Base-by-base conservation (phyloP, 1,140 invertebrate genomes). In the Oedothorax gibbosus region DNA sequence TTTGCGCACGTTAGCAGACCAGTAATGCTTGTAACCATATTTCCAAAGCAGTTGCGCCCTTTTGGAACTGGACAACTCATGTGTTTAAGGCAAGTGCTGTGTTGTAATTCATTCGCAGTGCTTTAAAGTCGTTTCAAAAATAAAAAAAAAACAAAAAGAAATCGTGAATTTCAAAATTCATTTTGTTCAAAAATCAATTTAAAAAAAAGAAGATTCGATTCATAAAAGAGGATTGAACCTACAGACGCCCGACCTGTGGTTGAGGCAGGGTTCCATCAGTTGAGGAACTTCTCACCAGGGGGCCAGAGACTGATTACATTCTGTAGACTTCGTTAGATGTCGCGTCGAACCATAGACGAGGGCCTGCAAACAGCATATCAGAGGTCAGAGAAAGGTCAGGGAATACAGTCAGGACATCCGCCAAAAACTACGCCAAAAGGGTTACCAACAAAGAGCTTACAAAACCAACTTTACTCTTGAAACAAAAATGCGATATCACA, bases 241-340 rank as follows among this genome's bases (percentile, higher is more conserved):
- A 84, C 71, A 85, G 71, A 77, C 54, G 83, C 73, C 81, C 83
- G 69, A 85, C 83, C 83, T 85, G 73, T 57, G 83, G 75, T 78
- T 78, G 83, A 85, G 75, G 83, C 83, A 49, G 81, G 35, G 72
- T 84, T 84, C 81, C 83, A 62, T 85, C 72, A 51, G 73, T 71
- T 69, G 83, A 71, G 73, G 73, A 84, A 68, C 71, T 35, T 76
- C 73, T 84, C 72, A 84, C 71, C 71, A 76, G 72, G 68, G 53
- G 75, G 54, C 73, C 66, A 77, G 73, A 78, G 21, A 78, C 66
- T 50, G 53, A 69, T 78, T 85, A 85, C 83, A 85, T 85, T 77
- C 83, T 68, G 83, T 62, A 78, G 73, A 85, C 83, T 85, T 85
- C 73, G 54, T 73, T 73, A 71, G 53, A 85, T 64, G 75, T 62